phyloP scores from a whole-genome alignment of 2,113 vertebrate genomes.

The Aldabrachelys gigantea region DNA sequence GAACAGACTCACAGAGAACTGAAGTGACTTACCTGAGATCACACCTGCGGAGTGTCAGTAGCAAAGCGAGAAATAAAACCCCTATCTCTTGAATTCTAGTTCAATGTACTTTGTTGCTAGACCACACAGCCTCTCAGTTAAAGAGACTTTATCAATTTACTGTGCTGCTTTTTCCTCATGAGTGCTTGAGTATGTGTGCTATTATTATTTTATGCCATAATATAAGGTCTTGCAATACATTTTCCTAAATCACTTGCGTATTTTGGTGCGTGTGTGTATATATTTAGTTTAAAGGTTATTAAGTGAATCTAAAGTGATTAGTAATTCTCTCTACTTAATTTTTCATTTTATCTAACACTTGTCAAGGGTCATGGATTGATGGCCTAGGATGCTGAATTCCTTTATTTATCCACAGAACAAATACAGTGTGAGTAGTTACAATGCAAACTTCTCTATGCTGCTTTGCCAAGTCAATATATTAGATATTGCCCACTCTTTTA shows the following conservation, averaged over 20 bases:
- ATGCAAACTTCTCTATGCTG: background rate
- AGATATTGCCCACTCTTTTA: background rate
- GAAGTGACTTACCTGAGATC: background rate
- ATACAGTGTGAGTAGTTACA: background rate
- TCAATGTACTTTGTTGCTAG: background rate
- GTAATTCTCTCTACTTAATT: background rate
- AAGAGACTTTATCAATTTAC: background rate
- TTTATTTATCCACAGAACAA: background rate
- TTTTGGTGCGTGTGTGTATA: accelerated
- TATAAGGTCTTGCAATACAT: background rate
- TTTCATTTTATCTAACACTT: background rate
- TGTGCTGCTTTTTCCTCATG: background rate
- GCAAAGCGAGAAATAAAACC: background rate
- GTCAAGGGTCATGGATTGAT: background rate
- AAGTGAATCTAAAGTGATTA: background rate
- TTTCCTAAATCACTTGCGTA: background rate
- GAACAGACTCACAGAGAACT: background rate
- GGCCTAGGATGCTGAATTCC: background rate
- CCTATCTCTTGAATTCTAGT: background rate
- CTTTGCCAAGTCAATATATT: background rate
- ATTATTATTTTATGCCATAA: background rate
- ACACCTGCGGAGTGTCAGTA: background rate
- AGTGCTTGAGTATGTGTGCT: background rate
- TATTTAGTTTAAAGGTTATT: background rate
- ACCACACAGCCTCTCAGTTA: background rate